These are phyloP conservation scores for Drosophila prostipennis DNA, from an alignment of 2,888 invertebrate species.

Conservation along the genomic window DNA sequence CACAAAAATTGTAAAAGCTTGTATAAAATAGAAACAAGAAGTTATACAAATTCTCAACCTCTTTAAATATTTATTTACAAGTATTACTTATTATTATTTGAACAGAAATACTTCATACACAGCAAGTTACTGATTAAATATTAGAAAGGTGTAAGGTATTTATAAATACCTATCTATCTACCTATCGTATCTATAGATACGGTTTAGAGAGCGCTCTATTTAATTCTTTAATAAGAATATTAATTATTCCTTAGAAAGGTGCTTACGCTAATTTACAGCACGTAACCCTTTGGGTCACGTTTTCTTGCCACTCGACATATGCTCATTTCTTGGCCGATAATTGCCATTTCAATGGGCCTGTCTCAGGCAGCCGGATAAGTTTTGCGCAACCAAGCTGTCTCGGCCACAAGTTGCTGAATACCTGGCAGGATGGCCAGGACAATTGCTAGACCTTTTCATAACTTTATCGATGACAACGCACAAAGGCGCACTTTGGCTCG, in stretches of 20 bases:
- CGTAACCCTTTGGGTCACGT: conserved; percentile 28
- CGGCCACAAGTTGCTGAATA: conserved; percentile 18
- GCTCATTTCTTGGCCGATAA: conserved; percentile 39
- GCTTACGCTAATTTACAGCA: neutral
- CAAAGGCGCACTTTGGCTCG: conserved; percentile 27
- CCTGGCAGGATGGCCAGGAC: conserved; percentile 20
- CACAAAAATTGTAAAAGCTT: too few species aligned
- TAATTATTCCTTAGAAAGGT: neutral
- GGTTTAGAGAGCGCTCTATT: too few species aligned
- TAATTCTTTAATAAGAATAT: too few species aligned
- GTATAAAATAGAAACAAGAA: too few species aligned
- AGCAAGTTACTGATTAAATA: too few species aligned
- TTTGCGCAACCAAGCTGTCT: conserved; percentile 36
- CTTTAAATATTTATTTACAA: too few species aligned
- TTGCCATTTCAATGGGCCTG: conserved; percentile 24
- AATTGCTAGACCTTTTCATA: conserved; percentile 33
- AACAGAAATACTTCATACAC: too few species aligned
- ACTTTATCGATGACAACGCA: conserved; percentile 38
- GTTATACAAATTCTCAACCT: too few species aligned
- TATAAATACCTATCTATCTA: too few species aligned
- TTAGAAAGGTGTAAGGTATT: too few species aligned
- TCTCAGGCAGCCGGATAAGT: conserved; percentile 27
- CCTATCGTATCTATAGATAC: too few species aligned
- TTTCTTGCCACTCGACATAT: conserved; percentile 28
- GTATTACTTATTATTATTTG: too few species aligned